Base-by-base conservation (phyloP, 1,140 invertebrate genomes). In the Drosophila pruinosa region DNA sequence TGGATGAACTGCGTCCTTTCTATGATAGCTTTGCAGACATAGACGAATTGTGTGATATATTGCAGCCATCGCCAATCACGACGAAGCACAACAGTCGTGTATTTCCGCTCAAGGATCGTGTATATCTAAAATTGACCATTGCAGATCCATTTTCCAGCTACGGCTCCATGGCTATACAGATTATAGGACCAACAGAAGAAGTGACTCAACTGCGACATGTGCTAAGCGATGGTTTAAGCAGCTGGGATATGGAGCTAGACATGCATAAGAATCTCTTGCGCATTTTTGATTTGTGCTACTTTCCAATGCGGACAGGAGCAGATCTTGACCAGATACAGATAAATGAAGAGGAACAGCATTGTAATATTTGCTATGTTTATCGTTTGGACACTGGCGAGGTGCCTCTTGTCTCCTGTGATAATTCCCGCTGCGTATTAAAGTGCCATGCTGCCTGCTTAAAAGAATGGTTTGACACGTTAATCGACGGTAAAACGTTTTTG, bases 321-420 rank as follows among this genome's bases (percentile, higher is more conserved):
- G 67, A 81, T n/a, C 19, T 24, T 1, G 36, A 38, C 2, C 28
- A 63, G 14, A n/a, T 28, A 21, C 39, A 48, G 19, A 53, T 58
- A 21, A 41, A 61, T 3, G 24, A 72, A 6, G 68, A 81, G n/a
- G 50, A 61, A 7, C 67, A 72, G 26, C 78, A 69, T 21, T 91
- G 90, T 17, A 89, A 90, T 41, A 91, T 91, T 45, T 91, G 90
- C 22, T 89, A 75, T 15, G 57, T 59, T 3, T 90, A 90, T 36
- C 78, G 78, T 7, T n/a, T 89, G 22, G 90, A 91, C 2, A 17
- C 28, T 10, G 81, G 79, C 2, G 69, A 89, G 15, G 77, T 91
- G 28, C 91, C 91, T 0, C 69, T 91, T 5, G 75, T 91, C 0
- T 91, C 89, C 0, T 91, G 91, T 36, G 91, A 91, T 34, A 91